Evolutionary conservation across 2,113 vertebrate species (phyloP).

Genomic region (Lophura nycthemera): DNA sequence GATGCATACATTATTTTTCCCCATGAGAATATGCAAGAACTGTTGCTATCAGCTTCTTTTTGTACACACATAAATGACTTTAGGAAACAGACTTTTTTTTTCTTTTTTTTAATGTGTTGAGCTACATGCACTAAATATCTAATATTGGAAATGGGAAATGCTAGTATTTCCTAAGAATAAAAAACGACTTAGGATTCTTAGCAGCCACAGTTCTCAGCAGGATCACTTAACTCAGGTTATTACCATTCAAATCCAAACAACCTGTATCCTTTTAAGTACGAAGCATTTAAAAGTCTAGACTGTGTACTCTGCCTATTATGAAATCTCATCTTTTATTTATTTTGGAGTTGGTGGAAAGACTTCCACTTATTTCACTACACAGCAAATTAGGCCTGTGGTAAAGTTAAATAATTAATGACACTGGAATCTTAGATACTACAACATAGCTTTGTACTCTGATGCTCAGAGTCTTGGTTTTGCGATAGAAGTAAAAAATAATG

Average conservation of each 20-base stretch:
- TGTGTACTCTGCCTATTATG: background rate
- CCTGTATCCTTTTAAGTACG: background rate
- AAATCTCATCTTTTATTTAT: background rate
- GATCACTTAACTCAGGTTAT: background rate
- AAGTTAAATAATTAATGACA: background rate
- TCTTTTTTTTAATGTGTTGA: slow-evolving; percentile 39
- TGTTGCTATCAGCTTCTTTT: slow-evolving; percentile 37
- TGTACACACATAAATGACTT: slow-evolving; percentile 14
- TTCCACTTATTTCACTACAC: background rate
- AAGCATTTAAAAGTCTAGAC: background rate
- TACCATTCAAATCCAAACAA: background rate
- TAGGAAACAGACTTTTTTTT: background rate
- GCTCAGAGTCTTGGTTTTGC: background rate
- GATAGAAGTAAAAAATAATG: background rate
- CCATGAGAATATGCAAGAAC: background rate
- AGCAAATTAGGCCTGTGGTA: background rate
- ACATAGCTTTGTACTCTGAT: background rate
- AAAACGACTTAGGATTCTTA: background rate
- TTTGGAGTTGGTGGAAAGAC: background rate
- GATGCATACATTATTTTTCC: background rate
- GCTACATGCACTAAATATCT: background rate
- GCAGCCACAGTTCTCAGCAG: background rate
- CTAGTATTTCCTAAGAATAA: background rate
- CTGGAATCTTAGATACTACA: background rate
- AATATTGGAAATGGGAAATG: slow-evolving; percentile 1